A percentile compares a stretch with the other conserved stretches of the same genome.
phyloP scores from a whole-genome alignment of 1,140 invertebrate genomes.

The Pogonognathellus flavescens region DNA sequence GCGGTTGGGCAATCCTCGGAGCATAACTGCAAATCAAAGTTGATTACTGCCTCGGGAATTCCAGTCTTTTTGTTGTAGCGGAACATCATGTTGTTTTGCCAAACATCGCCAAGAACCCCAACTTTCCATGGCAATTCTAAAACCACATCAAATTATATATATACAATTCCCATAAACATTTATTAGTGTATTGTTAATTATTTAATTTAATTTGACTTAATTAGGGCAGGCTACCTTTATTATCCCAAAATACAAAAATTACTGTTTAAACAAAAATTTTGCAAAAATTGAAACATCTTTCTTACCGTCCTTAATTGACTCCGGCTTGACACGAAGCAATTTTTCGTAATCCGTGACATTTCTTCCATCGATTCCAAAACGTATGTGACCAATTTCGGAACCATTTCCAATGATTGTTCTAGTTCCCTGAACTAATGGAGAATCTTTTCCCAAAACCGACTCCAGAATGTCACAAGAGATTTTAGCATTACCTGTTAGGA shows the following conservation, averaged over 20 bases:
- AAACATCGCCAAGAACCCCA: slow-evolving; percentile 80
- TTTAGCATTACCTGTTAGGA: no score
- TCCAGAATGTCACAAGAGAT: no score
- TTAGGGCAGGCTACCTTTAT: no score
- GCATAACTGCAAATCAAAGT: slow-evolving; percentile 81
- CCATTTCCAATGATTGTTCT: background rate
- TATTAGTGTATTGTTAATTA: no score
- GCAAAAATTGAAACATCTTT: no score
- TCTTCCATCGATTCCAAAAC: background rate
- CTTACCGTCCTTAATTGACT: background rate
- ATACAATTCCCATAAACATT: no score
- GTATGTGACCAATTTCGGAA: background rate
- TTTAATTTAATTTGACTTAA: no score
- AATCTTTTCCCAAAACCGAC: no score
- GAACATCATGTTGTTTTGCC: slow-evolving; percentile 81
- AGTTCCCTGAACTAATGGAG: background rate
- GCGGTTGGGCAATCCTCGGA: slow-evolving; percentile 75
- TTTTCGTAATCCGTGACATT: background rate
- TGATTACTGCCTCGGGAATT: slow-evolving; percentile 72
- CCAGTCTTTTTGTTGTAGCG: slow-evolving; percentile 70
- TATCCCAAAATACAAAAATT: no score
- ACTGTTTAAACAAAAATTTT: no score
- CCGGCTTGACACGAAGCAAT: background rate
- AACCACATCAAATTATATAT: no score
- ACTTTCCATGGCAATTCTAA: slow-evolving; percentile 68